phyloP scores from a whole-genome alignment of 2,113 vertebrate genomes.

The Lutjanus erythropterus region DNA sequence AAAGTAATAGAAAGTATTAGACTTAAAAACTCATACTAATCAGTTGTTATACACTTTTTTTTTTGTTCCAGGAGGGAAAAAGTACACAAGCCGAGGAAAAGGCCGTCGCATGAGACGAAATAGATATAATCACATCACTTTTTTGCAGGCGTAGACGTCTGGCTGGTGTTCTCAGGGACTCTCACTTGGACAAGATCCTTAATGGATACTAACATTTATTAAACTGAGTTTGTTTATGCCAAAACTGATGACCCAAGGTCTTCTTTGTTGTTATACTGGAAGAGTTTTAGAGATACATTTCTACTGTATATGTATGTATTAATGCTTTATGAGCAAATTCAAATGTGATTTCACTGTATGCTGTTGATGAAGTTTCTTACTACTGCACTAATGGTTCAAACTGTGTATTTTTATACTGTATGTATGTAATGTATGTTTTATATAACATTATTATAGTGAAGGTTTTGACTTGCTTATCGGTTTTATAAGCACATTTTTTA shows the following conservation, averaged over 20 bases:
- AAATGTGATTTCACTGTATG: slow-evolving; percentile 38
- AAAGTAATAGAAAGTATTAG: not conserved
- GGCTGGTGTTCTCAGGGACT: slow-evolving; percentile 10
- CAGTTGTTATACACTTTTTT: not conserved
- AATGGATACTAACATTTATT: slow-evolving; percentile 6
- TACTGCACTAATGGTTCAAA: slow-evolving; percentile 44
- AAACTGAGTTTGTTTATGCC: slow-evolving; percentile 1
- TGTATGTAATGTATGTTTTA: slow-evolving; percentile 40
- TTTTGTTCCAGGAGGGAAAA: slow-evolving; percentile 63
- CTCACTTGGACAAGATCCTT: slow-evolving; percentile 14
- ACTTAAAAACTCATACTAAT: slow-evolving; percentile 40
- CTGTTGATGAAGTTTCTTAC: slow-evolving; percentile 25
- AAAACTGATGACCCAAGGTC: slow-evolving; percentile 19
- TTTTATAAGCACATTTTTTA: slow-evolving; percentile 9
- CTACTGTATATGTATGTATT: slow-evolving; percentile 20
- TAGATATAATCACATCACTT: slow-evolving; percentile 32
- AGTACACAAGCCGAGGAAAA: slow-evolving; percentile 1
- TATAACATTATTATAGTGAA: not conserved
- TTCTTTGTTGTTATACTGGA: not conserved
- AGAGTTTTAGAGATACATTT: not conserved
- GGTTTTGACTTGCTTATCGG: slow-evolving; percentile 6
- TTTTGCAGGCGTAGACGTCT: slow-evolving; percentile 26
- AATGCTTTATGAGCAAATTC: slow-evolving; percentile 12
- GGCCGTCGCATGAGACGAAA: slow-evolving; percentile 35
- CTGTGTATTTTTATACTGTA: slow-evolving; percentile 56